Evolutionary conservation across 2,888 invertebrate species (phyloP).

Genomic region (Lumbricus terrestris): DNA sequence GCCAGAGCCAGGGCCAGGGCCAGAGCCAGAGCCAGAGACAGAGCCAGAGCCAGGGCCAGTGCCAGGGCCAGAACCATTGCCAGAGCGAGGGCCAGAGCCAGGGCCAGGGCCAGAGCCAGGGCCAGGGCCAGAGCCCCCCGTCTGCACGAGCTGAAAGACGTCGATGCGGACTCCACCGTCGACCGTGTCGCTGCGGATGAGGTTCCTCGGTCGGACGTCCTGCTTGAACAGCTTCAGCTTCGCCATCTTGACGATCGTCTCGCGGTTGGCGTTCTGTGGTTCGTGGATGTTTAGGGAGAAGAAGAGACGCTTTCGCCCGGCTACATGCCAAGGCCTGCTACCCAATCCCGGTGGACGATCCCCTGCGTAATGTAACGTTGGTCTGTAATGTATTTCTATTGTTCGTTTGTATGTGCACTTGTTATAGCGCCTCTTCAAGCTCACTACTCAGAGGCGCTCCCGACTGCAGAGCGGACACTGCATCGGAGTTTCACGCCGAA

Average conservation of each 20-base stretch:
- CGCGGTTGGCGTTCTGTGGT: conserved; percentile 32
- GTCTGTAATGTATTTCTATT: no score
- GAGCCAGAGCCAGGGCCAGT: conserved; percentile 39
- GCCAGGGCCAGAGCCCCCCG: conserved; percentile 34
- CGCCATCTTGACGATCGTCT: conserved; percentile 34
- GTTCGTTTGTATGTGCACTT: no score
- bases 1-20: conserved; percentile 37
- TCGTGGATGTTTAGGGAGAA: conserved; percentile 36
- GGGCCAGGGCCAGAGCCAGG: conserved; percentile 37
- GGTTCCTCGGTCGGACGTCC: conserved; percentile 21
- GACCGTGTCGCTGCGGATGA: conserved; percentile 18
- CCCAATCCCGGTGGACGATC: background rate
- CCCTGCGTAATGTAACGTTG: background rate
- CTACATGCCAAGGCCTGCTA: background rate
- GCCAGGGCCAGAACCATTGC: conserved; percentile 37
- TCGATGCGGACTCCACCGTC: conserved; percentile 42
- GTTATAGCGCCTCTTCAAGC: no score
- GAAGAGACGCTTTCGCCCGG: conserved; percentile 20
- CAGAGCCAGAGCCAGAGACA: conserved; percentile 37
- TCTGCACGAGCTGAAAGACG: conserved; percentile 56
- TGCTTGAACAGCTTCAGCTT: conserved; percentile 34
- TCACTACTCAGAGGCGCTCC: no score
- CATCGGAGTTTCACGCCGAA: no score
- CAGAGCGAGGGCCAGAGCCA: conserved; percentile 28
- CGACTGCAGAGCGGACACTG: no score